These are phyloP conservation scores for Aphodius granarius DNA, from an alignment of 2,888 invertebrate species.

Conservation along the genomic window DNA sequence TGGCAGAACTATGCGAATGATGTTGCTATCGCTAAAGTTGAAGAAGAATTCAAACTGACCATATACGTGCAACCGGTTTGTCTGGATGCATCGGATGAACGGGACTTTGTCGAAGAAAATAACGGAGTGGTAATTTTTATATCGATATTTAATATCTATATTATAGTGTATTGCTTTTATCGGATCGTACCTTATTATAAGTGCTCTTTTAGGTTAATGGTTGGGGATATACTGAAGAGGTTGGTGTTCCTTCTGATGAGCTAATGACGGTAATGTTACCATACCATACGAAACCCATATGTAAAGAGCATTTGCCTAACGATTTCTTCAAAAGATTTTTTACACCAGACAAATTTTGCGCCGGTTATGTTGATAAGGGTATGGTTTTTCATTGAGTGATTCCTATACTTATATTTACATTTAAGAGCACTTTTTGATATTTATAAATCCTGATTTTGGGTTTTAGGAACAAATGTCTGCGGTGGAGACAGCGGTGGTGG, in stretches of 20 bases:
- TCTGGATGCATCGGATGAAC: constrained; percentile 31
- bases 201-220: constrained; percentile 44
- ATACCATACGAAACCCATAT: constrained; percentile 20
- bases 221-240: constrained; percentile 43
- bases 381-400: no score
- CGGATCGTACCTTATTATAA: no score
- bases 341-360: constrained; percentile 33
- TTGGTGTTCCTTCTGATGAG: constrained; percentile 35
- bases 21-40: constrained; percentile 46
- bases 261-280: constrained; percentile 33
- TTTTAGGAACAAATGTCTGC: constrained; percentile 52
- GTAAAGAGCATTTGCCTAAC: constrained; percentile 27
- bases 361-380: constrained; percentile 32
- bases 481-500: constrained; percentile 57
- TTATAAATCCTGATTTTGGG: no score
- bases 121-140: constrained; percentile 34
- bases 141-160: no score
- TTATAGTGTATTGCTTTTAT: no score
- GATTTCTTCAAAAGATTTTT: constrained; percentile 25
- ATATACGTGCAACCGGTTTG: constrained; percentile 49
- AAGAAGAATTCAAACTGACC: constrained; percentile 40
- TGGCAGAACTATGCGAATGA: constrained; percentile 41
- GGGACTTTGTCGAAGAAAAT: constrained; percentile 23
- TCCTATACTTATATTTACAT: no score
- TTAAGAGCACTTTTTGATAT: no score